phyloP scores from a whole-genome alignment of 2,113 vertebrate genomes.

The Pachypanchax playfairii region DNA sequence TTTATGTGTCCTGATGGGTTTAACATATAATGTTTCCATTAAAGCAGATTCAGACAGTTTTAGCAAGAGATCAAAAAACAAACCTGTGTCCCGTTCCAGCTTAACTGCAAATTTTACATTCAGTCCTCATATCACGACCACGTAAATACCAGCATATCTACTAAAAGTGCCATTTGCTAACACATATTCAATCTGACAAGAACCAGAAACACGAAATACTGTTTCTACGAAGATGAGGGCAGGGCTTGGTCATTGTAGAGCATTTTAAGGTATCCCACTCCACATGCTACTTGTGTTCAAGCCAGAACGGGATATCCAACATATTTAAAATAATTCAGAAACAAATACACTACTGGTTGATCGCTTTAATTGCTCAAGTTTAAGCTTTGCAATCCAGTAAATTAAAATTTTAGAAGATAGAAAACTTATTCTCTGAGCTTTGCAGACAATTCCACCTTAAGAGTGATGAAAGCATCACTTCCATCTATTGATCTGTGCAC shows the following conservation, averaged over 20 bases:
- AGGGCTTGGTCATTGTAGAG: constrained; percentile 70
- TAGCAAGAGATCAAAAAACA: constrained; percentile 9
- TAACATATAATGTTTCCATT: constrained; percentile 37
- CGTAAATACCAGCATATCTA: not conserved
- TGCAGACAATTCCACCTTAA: constrained; percentile 71
- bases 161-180: constrained; percentile 6
- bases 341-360: too few relatives aligned
- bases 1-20: constrained; percentile 22
- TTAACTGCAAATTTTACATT: not conserved
- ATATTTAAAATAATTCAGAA: too few relatives aligned
- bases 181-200: constrained; percentile 36
- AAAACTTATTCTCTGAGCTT: constrained; percentile 15
- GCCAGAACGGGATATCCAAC: too few relatives aligned
- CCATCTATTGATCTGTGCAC: constrained; percentile 73
- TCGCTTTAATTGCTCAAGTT: not conserved
- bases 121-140: not conserved
- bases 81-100: constrained; percentile 6
- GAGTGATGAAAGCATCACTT: constrained; percentile 56
- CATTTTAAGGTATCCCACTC: constrained; percentile 68
- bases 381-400: not conserved
- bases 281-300: constrained; percentile 20
- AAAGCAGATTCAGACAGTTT: constrained; percentile 15
- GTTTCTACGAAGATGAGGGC: constrained; percentile 67
- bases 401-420: not conserved
- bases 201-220: constrained; percentile 57